A percentile compares a stretch with the other conserved stretches of the same genome.
These are phyloP conservation scores for Dioctria rufipes DNA, from an alignment of 2,888 invertebrate species.

Conservation along the genomic window DNA sequence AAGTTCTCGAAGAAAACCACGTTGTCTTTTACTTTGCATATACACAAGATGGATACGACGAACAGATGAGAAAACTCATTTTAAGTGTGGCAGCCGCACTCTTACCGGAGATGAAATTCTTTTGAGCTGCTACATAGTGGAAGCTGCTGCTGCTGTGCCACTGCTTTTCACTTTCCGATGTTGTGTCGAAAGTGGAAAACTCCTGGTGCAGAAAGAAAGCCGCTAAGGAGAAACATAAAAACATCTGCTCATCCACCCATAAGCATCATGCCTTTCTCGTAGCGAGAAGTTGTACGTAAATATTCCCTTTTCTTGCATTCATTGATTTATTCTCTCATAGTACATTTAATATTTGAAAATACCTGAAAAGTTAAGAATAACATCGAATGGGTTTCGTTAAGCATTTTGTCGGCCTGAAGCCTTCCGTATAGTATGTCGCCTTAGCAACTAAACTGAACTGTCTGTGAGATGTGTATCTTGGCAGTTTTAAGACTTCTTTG, in stretches of 20 bases:
- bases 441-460: neutral
- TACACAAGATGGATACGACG: neutral
- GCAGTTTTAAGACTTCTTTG: constrained; percentile 18
- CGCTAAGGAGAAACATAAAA: too few relatives aligned
- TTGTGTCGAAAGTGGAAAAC: too few relatives aligned
- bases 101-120: too few relatives aligned
- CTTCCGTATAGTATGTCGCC: neutral
- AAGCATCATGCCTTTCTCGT: too few relatives aligned
- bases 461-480: constrained; percentile 24
- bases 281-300: too few relatives aligned
- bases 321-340: too few relatives aligned
- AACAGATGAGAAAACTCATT: neutral
- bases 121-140: too few relatives aligned
- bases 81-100: neutral
- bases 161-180: too few relatives aligned
- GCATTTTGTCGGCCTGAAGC: constrained; percentile 17
- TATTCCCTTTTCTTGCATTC: too few relatives aligned
- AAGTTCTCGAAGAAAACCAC: neutral
- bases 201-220: too few relatives aligned
- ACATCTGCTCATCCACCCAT: too few relatives aligned
- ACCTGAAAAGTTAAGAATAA: constrained; percentile 9
- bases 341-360: neutral
- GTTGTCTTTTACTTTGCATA: neutral
- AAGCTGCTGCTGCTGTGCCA: too few relatives aligned
- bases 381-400: constrained; percentile 8